Evolutionary conservation across 2,888 invertebrate species (phyloP).

Genomic region (Cataglyphis cursor): DNA sequence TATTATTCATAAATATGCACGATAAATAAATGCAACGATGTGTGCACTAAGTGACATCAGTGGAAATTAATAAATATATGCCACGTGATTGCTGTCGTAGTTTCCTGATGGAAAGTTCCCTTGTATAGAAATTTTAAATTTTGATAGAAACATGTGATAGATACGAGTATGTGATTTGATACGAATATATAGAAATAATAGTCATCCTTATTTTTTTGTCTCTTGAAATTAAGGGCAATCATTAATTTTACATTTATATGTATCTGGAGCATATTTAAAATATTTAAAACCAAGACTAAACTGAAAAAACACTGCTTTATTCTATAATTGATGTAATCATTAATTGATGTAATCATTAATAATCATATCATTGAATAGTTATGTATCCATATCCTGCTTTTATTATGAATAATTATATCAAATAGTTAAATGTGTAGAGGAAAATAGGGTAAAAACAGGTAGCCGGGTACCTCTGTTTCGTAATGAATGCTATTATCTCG

Average conservation of each 20-base stretch:
- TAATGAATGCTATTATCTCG: no score
- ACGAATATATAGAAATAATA: background rate
- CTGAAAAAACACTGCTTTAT: background rate
- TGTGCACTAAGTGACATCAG: constrained; percentile 19
- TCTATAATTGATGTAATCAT: constrained; percentile 1
- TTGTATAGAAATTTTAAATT: background rate
- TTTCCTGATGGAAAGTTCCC: constrained; percentile 10
- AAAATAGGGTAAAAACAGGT: no score
- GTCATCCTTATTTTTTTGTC: background rate
- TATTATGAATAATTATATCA: background rate
- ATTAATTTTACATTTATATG: constrained; percentile 1
- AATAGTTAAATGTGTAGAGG: background rate
- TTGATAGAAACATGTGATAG: background rate
- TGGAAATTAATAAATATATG: constrained; percentile 8
- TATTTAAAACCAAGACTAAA: background rate
- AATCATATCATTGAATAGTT: background rate
- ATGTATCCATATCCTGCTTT: background rate
- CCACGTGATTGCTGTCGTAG: background rate
- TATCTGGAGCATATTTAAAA: no score
- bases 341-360: constrained; percentile 13
- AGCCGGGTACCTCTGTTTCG: no score
- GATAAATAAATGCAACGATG: constrained; percentile 30
- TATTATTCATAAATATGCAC: constrained; percentile 4
- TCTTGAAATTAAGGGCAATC: background rate
- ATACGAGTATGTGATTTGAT: background rate